Evolutionary conservation across 2,797 vertebrate genomes (phyloP).

Genomic region (Falco columbarius): DNA sequence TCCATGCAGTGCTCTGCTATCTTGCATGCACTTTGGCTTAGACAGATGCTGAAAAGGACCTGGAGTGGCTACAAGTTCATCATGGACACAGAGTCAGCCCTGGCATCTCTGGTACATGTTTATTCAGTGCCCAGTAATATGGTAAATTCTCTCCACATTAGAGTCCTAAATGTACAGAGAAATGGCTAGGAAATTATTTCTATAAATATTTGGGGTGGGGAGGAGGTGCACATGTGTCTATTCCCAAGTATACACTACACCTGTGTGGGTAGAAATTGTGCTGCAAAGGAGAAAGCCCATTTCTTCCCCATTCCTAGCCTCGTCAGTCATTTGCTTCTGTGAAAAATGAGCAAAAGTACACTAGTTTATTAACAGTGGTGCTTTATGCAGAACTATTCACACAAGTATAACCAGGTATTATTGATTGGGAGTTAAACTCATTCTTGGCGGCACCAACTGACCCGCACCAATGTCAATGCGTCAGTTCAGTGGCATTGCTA

Average conservation of each 20-base stretch:
- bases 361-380: neutral
- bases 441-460: neutral
- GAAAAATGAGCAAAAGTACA: neutral
- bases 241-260: neutral
- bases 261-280: neutral
- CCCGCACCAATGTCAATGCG: neutral
- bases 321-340: neutral
- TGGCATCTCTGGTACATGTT: accelerated
- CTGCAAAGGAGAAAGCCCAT: neutral
- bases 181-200: neutral
- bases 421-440: neutral
- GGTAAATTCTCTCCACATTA: neutral
- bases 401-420: neutral
- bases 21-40: neutral
- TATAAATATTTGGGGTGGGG: neutral
- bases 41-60: neutral
- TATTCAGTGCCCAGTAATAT: neutral
- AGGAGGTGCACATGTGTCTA: accelerated
- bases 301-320: neutral
- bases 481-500: too few relatives aligned
- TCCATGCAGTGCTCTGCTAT: neutral
- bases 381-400: neutral
- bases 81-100: neutral
- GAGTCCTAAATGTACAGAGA: neutral
- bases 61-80: neutral